Base-by-base conservation (phyloP, 2,797 vertebrate species). In the Micrastur ruficollis region DNA sequence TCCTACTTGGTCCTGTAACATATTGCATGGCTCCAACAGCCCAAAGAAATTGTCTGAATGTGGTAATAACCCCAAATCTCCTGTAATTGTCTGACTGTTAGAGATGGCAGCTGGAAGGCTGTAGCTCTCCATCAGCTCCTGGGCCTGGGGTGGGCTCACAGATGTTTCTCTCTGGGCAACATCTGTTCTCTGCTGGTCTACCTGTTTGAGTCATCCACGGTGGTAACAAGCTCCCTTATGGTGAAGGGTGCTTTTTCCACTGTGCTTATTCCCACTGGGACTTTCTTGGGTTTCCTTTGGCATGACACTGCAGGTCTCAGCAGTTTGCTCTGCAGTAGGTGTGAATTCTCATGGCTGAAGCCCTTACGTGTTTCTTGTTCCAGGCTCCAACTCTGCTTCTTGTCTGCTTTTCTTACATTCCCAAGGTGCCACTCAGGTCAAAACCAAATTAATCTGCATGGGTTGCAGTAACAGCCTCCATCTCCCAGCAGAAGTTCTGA, bases 241-340 rank as follows among this genome's bases (percentile, higher is more conserved):
- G 14, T 40, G 38, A 44, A 75, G 36, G 17, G 7, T 40, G 7
- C 7, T 31, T 88, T 79, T 44, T 22, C 55, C 58, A 44, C 1
- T 2, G 29, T 32, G 12, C 11, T 0, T 20, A 3, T 50, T 84
- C 40, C 46, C 15, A 8, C 31, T 61, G 66, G 36, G 42, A 25
- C 14, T 56, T 73, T 3, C 2, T 8, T 65, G 36, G 17, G 12
- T 56, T 59, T 65, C 8, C 56, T 81, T 49, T 61, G 61, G 4
- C 0, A 0, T 67, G 52, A 29, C 16, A 5, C 14, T 32, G 34
- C 31, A 50, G 50, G 26, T 55, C 75, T 59, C 8, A 25, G 36
- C 58, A 71, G 29, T 3, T 5, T 7, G 10, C 17, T 23, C 63
- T 72, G 14, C 62, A 50, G 29, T 2, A 40, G 34, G 9, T 65